These are phyloP conservation scores for Eurytemora carolleeae DNA, from an alignment of 1,140 invertebrate genomes.

Conservation along the genomic window DNA sequence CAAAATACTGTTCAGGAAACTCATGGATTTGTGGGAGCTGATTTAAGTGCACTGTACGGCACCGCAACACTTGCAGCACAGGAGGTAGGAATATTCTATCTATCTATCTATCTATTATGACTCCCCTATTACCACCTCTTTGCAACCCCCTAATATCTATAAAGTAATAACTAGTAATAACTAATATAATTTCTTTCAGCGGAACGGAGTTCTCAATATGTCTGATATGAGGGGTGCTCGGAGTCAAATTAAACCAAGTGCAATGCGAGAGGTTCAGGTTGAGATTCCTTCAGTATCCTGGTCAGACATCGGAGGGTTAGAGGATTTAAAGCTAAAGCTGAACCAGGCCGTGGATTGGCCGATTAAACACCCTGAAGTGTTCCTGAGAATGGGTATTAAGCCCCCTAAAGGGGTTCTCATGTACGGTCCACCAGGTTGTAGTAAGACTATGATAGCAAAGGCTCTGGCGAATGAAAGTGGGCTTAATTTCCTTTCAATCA, in stretches of 20 bases:
- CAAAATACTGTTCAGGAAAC: constrained; percentile 29
- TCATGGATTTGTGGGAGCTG: constrained; percentile 73
- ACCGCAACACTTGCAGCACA: constrained; percentile 29
- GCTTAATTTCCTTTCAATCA: constrained; percentile 71
- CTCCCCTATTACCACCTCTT: background rate
- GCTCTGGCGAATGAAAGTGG: constrained; percentile 85
- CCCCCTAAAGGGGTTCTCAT: constrained; percentile 84
- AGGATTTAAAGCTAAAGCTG: constrained; percentile 62
- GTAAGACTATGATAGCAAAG: constrained; percentile 88
- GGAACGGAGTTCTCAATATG: constrained; percentile 15
- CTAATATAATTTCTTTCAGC: background rate
- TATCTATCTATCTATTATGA: too few relatives aligned
- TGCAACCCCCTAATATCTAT: constrained; percentile 9
- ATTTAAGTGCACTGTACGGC: constrained; percentile 51
- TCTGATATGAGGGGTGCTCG: constrained; percentile 37
- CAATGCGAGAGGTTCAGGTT: constrained; percentile 68
- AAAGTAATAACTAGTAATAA: background rate
- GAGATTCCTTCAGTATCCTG: constrained; percentile 43
- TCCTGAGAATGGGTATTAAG: constrained; percentile 59
- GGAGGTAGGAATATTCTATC: constrained; percentile 17
- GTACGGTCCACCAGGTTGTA: constrained; percentile 94
- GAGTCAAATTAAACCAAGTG: constrained; percentile 52
- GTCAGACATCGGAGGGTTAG: constrained; percentile 80
- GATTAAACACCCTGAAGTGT: constrained; percentile 65
- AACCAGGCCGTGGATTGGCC: constrained; percentile 84